Base-by-base conservation (phyloP, 2,113 vertebrate species). In the Hippocampus zosterae region DNA sequence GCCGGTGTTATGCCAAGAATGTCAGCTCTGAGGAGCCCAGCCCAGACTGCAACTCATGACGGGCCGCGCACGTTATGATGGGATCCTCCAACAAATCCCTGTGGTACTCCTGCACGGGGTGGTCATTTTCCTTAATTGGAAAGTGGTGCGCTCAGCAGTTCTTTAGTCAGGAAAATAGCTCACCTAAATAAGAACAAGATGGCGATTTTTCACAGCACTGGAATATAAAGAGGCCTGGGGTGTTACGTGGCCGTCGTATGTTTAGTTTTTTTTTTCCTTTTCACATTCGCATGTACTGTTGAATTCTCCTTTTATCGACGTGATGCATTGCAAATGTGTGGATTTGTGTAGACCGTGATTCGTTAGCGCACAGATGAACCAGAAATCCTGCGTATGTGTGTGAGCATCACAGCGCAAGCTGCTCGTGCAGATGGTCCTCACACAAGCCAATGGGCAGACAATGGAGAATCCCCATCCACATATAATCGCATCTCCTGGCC, bases 371-470 rank as follows among this genome's bases (percentile, higher is more conserved):
- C 76, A 74, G 67, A 75, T 88, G 82, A 85, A 84, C 81, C 66
- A 85, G 77, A 85, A 87, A 87, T 21, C n/a, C 50, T 68, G 40
- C 76, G 61, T 52, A 63, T 57, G 42, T 44, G 10, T 50, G 67
- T 61, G 67, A 79, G 71, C 59, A 72, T 33, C 67, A 52, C 50
- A 27, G 2, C 69, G 72, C 69, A 80, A 82, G 67, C 73, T 77
- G 67, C 72, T 80, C 73, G 65, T 76, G 73, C 77, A 87, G 86
- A 88, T 86, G 86, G 81, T 73, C 40, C 3, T 57, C 18, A 70
- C 42, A 57, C 76, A 69, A 75, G 76, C 67, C 75, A 74, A 75
- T 69, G 62, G 62, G 69, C 65, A 82, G 41, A 69, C 69, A 33
- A 4, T 18, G 21, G 23, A 16, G 33, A 3, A 60, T 52, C 9